phyloP scores from a whole-genome alignment of 1,140 invertebrate species.

The Drosophila auraria region DNA sequence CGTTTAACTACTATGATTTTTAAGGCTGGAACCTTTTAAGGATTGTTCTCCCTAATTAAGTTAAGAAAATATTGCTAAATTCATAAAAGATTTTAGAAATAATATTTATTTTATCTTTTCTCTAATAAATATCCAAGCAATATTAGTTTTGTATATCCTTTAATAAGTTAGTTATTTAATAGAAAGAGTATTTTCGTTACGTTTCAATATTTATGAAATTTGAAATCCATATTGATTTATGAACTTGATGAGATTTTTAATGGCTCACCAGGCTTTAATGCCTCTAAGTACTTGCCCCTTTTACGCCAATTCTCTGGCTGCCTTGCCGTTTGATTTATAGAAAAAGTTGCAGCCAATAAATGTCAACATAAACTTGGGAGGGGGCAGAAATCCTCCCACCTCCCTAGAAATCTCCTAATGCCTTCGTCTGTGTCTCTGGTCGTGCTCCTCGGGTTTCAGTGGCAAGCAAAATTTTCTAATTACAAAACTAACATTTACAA shows the following conservation, averaged over 20 bases:
- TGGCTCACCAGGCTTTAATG: constrained; percentile 43
- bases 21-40: no score
- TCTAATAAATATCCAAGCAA: no score
- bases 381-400: constrained; percentile 1
- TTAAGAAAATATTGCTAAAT: no score
- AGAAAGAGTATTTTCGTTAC: no score
- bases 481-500: constrained; percentile 83
- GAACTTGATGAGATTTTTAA: constrained; percentile 50
- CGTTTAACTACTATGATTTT: no score
- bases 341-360: constrained; percentile 81
- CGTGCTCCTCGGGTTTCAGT: constrained; percentile 33
- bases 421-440: neutral
- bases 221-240: constrained; percentile 54
- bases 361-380: constrained; percentile 59
- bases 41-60: no score
- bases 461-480: constrained; percentile 80
- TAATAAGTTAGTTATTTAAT: no score
- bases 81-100: no score
- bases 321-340: constrained; percentile 61
- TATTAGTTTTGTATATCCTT: no score
- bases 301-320: neutral
- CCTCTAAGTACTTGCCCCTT: constrained; percentile 27
- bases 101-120: no score
- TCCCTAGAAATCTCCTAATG: neutral
- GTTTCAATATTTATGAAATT: no score